Evolutionary conservation across 2,888 invertebrate species (phyloP), one percentile per base, ranked within the genome.

Genomic region (Beris chalybata): DNA sequence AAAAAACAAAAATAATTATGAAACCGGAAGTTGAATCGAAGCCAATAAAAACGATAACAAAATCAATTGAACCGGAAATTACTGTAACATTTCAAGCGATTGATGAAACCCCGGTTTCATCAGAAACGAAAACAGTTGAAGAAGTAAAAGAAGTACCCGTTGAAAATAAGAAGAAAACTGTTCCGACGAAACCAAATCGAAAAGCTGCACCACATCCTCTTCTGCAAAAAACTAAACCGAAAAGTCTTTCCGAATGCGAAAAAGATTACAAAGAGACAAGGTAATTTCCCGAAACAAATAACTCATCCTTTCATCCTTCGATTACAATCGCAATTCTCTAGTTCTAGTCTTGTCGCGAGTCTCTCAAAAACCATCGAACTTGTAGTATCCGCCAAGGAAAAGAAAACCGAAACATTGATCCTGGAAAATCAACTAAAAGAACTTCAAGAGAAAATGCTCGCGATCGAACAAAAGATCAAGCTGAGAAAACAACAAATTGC

Each of bases 331-430:
- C n/a, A 11, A 13, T 6, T 13, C 48, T 61, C 53, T 57, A 79
- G 80, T 11, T 64, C 70, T 54, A 75, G 74, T 66, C 77, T 80
- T 67, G 71, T 79, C 9, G 66, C 72, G 3, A 77, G 76, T 66
- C 71, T 81, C 63, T 75, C 77, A 13, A 78, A 77, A 68, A 76
- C 78, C 3, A 69, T 79, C 61, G 70, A 72, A 30, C 68, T 81
- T 70, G 78, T 80, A 5, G 71, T 72, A 45, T 73, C 75, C 58
- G 78, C 78, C 3, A 77, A 74, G 67, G 68, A 69, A 9, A 75
- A 77, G 0, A 80, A 79, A 72, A 71, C 73, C 9, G 71, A 73
- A 3, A 74, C 79, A 48, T 52, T 79, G 15, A 73, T 73, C 3
- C 59, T 76, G 32, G 74, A 78, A 66, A 69, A 74, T n/a, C 75